Evolutionary conservation across 2,888 invertebrate species (phyloP).

Genomic region (Athrips mouffetella): DNA sequence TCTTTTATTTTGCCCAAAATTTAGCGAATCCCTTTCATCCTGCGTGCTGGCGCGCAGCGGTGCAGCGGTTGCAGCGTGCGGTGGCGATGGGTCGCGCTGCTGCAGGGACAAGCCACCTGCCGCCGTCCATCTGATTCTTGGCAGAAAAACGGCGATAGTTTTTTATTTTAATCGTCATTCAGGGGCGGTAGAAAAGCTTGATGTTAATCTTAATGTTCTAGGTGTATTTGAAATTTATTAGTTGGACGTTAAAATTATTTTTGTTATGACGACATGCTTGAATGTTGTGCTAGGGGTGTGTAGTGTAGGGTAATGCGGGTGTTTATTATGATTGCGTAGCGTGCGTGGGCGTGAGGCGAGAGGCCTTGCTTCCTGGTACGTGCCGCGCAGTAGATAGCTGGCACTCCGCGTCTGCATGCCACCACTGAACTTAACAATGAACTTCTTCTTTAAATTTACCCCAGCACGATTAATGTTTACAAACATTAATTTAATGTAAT

Average conservation of each 20-base stretch:
- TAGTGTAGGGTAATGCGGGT: too few species aligned
- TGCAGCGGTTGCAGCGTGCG: conserved; percentile 21
- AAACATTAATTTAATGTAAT: conserved; percentile 51
- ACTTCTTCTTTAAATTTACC: conserved; percentile 59
- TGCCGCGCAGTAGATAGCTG: conserved; percentile 24
- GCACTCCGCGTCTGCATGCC: conserved; percentile 38
- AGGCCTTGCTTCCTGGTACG: conserved; percentile 49
- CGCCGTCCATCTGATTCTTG: conserved; percentile 11
- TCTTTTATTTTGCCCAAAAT: conserved; percentile 74
- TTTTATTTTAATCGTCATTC: conserved; percentile 11
- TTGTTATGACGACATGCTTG: too few species aligned
- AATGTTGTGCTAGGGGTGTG: too few species aligned
- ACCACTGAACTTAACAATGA: conserved; percentile 71
- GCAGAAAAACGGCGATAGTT: conserved; percentile 9
- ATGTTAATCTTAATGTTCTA: background rate
- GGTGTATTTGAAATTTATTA: background rate
- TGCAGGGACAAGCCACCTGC: conserved; percentile 7
- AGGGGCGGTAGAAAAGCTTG: background rate
- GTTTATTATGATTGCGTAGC: too few species aligned
- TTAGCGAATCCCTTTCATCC: conserved; percentile 57
- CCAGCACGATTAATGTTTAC: conserved; percentile 51
- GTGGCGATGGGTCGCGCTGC: conserved; percentile 20
- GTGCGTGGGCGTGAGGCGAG: conserved; percentile 29
- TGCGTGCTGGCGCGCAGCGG: conserved; percentile 25
- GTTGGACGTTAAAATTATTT: too few species aligned